Base-by-base conservation (phyloP, 1,140 invertebrate genomes). In the Anoplolepis gracilipes region DNA sequence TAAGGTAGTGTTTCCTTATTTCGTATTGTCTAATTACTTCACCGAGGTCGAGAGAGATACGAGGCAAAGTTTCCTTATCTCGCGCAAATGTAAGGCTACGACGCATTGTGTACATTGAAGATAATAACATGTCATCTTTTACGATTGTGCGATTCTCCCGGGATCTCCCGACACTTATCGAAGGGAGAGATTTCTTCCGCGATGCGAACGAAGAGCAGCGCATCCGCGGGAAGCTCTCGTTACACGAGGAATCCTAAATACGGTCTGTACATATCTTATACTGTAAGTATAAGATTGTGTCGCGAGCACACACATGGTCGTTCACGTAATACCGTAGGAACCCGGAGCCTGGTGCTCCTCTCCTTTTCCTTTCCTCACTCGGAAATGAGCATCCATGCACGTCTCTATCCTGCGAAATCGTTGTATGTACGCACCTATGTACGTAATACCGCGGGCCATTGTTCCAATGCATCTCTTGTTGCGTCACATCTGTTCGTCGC, bases 381-480 rank as follows among this genome's bases (percentile, higher is more conserved):
- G 84, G 64, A 88, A 82, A 76, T 59, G 70, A 90, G 62, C 85
- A 90, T 84, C 85, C 88, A 78, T 55, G 79, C 75, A 64, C 75
- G 36, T 19, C 72, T 57, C 67, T 78, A 75, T 84, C 85, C 42
- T 59, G 85, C 61, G 85, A 85, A 78, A 87, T 87, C 64, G 67
- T 79, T 87, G 49, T 86, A 53, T 73, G 85, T 67, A 46, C 55
- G 57, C 67, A 49, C 39, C 10, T 11, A 42, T 42, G 73, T 70
- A 81, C 75, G 87, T 89, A 89, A 89, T 81, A 82, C 70, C 81
- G 49, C 46, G 70, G 39, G 42, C 84, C 22, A 89, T 90, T 90
- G 88, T 90, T 79, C 55, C 55, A 33, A 87, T 79, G 73, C 86
- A 64, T 85, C 85, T 89, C 84, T 30, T 69, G 67, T 90, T 90